Evolutionary conservation across 2,888 invertebrate species (phyloP), one percentile per base, ranked within the genome.

Genomic region (Choristoneura rosaceana): DNA sequence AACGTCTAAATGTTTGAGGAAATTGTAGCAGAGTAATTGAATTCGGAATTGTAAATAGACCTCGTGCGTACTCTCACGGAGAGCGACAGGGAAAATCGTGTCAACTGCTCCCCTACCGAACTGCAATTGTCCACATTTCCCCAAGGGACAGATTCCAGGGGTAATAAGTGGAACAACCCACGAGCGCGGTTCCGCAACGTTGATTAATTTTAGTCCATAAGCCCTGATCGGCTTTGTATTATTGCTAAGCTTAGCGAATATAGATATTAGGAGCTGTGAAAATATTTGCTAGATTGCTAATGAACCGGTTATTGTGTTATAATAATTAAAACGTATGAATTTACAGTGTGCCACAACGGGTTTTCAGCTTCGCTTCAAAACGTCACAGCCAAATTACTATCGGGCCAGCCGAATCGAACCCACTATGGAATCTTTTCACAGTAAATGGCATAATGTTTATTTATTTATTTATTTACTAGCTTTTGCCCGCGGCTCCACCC

Each of bases 191-290:
- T 61, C 45, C 66, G 61, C 67, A 67, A n/a, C 55, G 61, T 67
- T 71, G 71, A 71, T 71, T 71, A 71, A 71, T 67, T 71, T 71
- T 62, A 67, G 55, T 38, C 66, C 71, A 34, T 65, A 66, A 64
- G 47, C 58, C 55, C 10, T 58, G 25, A 69, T 63, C 61, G 50
- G 69, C 3, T 50, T 34, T 33, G 41, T 45, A 64, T 64, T 47
- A 64, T 50, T 50, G 64, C 50, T n/a, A 25, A 43, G 33, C 62
- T 25, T 25, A 45, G 45, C 62, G 45, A 43, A 62, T 62, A 45
- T 25, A 9, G 14, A 25, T 38, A 38, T 7, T 38, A n/a, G 25
- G 12, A 43, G 17, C 45, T 33, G 33, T 33, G 33, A 50, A 64
- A 64, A 50, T 64, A 64, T 64, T 50, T 50, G 64, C 50, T 50